phyloP scores from a whole-genome alignment of 2,888 invertebrate genomes.

The Cerastoderma edule region DNA sequence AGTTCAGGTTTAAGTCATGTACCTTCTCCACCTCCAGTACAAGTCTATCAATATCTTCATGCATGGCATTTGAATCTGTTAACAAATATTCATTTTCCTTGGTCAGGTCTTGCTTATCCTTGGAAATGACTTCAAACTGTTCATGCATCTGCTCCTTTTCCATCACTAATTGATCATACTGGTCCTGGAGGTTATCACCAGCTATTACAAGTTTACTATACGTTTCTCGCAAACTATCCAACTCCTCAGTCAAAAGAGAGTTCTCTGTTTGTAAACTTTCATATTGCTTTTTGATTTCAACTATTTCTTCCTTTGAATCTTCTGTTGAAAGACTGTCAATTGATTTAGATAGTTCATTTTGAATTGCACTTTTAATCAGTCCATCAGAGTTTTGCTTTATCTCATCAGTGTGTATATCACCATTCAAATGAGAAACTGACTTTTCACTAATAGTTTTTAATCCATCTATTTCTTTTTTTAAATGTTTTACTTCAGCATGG shows the following conservation, averaged over 20 bases:
- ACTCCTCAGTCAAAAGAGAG: slow-evolving; percentile 64
- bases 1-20: slow-evolving; percentile 70
- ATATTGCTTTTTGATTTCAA: slow-evolving; percentile 60
- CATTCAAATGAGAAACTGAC: slow-evolving; percentile 16
- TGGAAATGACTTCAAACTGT: slow-evolving; percentile 63
- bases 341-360: slow-evolving; percentile 31
- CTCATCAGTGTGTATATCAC: slow-evolving; percentile 12
- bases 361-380: slow-evolving; percentile 42
- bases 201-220: slow-evolving; percentile 72
- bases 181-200: slow-evolving; percentile 77
- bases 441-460: slow-evolving; percentile 30
- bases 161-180: slow-evolving; percentile 66
- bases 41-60: slow-evolving; percentile 77
- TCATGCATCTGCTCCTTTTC: slow-evolving; percentile 71
- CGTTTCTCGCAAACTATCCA: slow-evolving; percentile 69
- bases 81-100: slow-evolving; percentile 77
- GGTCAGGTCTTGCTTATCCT: slow-evolving; percentile 68
- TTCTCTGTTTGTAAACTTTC: slow-evolving; percentile 58
- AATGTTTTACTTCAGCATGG: slow-evolving; percentile 50
- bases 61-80: slow-evolving; percentile 76
- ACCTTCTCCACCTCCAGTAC: slow-evolving; percentile 76
- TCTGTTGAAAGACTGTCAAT: slow-evolving; percentile 38
- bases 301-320: slow-evolving; percentile 25
- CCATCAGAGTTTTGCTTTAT: slow-evolving; percentile 8
- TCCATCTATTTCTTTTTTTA: slow-evolving; percentile 44